These are phyloP conservation scores for Phortica okadai DNA, from an alignment of 2,888 invertebrate genomes.

Conservation along the genomic window DNA sequence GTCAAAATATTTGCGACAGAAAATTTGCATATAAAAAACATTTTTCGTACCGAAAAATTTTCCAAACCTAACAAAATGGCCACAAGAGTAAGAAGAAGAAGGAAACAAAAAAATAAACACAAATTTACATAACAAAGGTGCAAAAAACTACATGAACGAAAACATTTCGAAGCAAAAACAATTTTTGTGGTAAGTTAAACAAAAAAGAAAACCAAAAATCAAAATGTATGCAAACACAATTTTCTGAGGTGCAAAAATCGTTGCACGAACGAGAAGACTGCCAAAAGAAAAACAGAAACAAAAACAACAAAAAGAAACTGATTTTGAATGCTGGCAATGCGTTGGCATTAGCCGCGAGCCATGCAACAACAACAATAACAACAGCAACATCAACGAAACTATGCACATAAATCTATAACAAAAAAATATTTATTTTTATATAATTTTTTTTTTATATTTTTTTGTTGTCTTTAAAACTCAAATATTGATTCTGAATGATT, in stretches of 20 bases:
- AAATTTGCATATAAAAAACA: conserved; percentile 46
- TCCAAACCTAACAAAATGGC: conserved; percentile 53
- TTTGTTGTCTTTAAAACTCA: background rate
- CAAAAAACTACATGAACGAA: conserved; percentile 54
- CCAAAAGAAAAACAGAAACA: background rate
- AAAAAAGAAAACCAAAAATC: background rate
- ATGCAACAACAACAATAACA: background rate
- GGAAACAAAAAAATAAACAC: conserved; percentile 20
- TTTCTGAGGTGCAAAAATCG: conserved; percentile 20
- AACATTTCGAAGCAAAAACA: conserved; percentile 1
- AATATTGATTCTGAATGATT: conserved; percentile 21
- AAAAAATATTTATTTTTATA: background rate
- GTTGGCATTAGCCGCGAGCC: conserved; percentile 20
- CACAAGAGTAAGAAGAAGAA: conserved; percentile 40
- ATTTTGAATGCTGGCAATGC: conserved; percentile 2
- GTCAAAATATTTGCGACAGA: conserved; percentile 65
- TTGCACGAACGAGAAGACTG: background rate
- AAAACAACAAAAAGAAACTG: background rate
- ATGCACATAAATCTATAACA: background rate
- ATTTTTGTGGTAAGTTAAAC: background rate
- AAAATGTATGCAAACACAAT: conserved; percentile 7
- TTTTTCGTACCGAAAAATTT: conserved; percentile 41
- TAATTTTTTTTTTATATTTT: background rate
- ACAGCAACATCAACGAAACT: background rate
- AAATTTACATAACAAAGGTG: conserved; percentile 66